Conservation (phyloP, 2,888 invertebrate species). For the Chrysolina haemoptera region DNA sequence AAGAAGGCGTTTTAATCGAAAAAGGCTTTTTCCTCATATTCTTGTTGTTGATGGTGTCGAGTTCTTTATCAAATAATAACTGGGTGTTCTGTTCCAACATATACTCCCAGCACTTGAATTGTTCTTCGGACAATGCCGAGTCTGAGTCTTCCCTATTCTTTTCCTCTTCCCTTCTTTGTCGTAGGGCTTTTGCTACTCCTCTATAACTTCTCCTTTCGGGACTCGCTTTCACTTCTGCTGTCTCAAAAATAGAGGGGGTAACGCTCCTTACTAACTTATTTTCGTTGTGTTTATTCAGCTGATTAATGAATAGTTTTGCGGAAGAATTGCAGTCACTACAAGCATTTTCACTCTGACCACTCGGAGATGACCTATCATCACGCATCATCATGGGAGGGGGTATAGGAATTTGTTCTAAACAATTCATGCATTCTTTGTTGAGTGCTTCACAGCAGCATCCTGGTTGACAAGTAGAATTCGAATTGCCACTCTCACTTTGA, state of each 20-base stretch:
- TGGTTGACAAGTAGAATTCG: slow-evolving; percentile 71
- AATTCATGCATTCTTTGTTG: slow-evolving; percentile 74
- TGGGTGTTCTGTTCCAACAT: slow-evolving; percentile 94
- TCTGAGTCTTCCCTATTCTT: slow-evolving; percentile 72
- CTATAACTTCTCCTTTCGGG: slow-evolving; percentile 74
- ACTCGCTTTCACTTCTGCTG: slow-evolving; percentile 70
- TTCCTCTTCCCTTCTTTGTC: slow-evolving; percentile 78
- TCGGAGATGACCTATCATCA: slow-evolving; percentile 87
- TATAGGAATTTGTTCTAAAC: slow-evolving; percentile 66
- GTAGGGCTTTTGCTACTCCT: slow-evolving; percentile 76
- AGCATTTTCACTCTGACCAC: slow-evolving; percentile 87
- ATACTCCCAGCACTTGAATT: slow-evolving; percentile 94
- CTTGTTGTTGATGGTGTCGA: slow-evolving; percentile 80
- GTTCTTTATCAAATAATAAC: slow-evolving; percentile 88
- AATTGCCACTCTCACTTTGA: slow-evolving; percentile 72
- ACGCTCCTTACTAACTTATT: slow-evolving; percentile 63
- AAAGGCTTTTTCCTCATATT: slow-evolving; percentile 73
- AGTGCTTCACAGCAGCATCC: slow-evolving; percentile 77
- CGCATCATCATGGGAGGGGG: slow-evolving; percentile 65
- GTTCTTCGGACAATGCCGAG: slow-evolving; percentile 83
- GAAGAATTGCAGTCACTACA: slow-evolving; percentile 70
- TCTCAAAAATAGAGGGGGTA: slow-evolving; percentile 66
- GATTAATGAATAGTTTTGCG: slow-evolving; percentile 67
- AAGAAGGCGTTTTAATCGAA: slow-evolving; percentile 72
- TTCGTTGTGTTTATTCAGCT: slow-evolving; percentile 65